phyloP scores from a whole-genome alignment of 2,113 vertebrate genomes.

The Neomonachus schauinslandi region DNA sequence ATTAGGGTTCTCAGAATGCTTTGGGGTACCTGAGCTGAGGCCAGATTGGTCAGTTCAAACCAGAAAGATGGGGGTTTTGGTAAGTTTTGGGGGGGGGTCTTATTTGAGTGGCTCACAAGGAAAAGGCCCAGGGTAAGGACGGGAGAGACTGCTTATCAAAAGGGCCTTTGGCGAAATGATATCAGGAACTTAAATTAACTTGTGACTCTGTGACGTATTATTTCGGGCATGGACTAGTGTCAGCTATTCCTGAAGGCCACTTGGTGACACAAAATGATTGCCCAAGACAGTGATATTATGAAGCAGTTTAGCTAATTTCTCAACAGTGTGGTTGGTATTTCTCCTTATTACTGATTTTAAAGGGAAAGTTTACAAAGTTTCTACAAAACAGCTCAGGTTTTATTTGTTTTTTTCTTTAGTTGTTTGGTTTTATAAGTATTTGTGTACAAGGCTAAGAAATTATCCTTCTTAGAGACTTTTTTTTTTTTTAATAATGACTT shows the following conservation, averaged over 20 bases:
- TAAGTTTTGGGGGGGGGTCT: not conserved
- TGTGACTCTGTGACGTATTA: not conserved
- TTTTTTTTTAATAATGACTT: not conserved
- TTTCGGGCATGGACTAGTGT: not conserved
- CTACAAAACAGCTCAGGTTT: not conserved
- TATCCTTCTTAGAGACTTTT: not conserved
- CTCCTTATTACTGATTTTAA: not conserved
- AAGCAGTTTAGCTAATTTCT: not conserved
- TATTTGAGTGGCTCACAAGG: not conserved
- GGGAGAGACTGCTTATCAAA: not conserved
- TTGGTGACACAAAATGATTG: not conserved
- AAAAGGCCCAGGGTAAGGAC: not conserved
- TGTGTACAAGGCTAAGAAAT: not conserved
- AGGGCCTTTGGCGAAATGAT: not conserved
- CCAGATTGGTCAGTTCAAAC: not conserved
- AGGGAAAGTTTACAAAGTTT: not conserved
- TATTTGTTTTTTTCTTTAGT: not conserved
- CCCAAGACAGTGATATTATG: not conserved
- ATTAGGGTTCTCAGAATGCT: not conserved
- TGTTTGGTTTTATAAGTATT: not conserved
- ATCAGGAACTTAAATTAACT: not conserved
- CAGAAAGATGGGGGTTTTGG: not conserved
- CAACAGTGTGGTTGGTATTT: not conserved
- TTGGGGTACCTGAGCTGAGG: not conserved
- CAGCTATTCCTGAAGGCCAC: not conserved